Evolutionary conservation across 37 sponge, comb jelly and placozoan species (phyloP), one percentile per base, ranked within the genome.

Genomic region (Hormiphora californensis): DNA sequence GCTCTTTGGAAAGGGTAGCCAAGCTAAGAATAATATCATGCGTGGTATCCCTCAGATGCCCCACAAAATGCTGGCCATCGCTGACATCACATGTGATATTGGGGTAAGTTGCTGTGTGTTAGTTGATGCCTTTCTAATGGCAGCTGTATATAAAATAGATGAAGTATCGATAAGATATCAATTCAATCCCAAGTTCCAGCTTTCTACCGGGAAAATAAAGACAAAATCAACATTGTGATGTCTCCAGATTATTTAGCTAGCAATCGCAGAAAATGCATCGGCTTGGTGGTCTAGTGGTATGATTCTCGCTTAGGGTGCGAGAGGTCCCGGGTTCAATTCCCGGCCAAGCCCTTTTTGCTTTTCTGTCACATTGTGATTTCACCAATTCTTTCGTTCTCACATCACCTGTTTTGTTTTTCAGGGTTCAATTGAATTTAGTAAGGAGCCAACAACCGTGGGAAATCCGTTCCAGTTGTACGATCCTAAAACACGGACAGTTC

Each of bases 371-470:
- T 35, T 38, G n/a, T 11, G 8, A 38, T 37, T 57, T 3, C 40
- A 25, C 53, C 21, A 19, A 31, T 63, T 4, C 23, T 86, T 5
- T 61, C 32, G 12, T 63, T 19, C 7, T 57, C 15, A 30, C 0
- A 63, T 0, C 85, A 11, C 63, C 4, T 33, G 51, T 46, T 46
- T 46, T 57, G 27, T 59, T 65, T 86, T 51, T 39, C 63, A 96
- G 93, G 97, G 97, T 30, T 93, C 97, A 3, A 89, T 96, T 54
- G 93, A 96, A 85, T 92, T 96, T 87, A 69, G 91, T 32, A 59
- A 33, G 0, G 44, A 54, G 5, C 68, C 39, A 25, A 96, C 97
- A 1, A 90, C 92, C 25, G 88, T 93, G 40, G 94, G 93, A 35
- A 73, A 85, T 63, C 94, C 93, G 19, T 96, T 96, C 69, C 61